Conservation (phyloP, 2,797 vertebrate species). For the Sternotherus odoratus region DNA sequence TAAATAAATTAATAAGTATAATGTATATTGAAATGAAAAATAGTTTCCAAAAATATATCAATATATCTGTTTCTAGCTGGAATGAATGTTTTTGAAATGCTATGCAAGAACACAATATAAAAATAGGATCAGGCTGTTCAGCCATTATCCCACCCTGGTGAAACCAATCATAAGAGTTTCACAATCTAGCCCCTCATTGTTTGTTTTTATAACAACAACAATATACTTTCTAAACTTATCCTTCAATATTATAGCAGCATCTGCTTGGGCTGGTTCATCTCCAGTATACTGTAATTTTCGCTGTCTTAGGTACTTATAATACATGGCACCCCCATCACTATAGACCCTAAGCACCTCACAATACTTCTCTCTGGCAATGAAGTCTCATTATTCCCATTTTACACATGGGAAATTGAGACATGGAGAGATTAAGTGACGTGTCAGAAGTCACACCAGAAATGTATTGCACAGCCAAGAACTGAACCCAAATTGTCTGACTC, state of each 20-base stretch:
- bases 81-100: neutral
- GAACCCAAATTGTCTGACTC: neutral
- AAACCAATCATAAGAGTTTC: accelerated
- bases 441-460: neutral
- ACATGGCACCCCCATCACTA: neutral
- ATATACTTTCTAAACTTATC: neutral
- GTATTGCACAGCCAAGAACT: neutral
- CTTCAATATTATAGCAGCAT: neutral
- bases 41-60: neutral
- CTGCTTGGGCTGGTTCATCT: neutral
- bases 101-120: neutral
- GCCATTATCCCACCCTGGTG: accelerated
- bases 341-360: neutral
- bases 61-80: neutral
- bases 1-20: neutral
- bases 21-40: neutral
- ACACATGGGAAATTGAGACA: neutral
- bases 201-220: neutral
- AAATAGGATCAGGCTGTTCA: neutral
- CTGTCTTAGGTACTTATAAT: neutral
- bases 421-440: neutral
- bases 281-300: neutral
- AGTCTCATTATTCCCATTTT: neutral
- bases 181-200: neutral
- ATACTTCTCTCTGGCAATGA: neutral